Percentiles rank a stretch among this genome's conserved stretches.
Evolutionary conservation across 2,888 invertebrate genomes (phyloP).

Genomic region (Reticulitermes lucifugus): DNA sequence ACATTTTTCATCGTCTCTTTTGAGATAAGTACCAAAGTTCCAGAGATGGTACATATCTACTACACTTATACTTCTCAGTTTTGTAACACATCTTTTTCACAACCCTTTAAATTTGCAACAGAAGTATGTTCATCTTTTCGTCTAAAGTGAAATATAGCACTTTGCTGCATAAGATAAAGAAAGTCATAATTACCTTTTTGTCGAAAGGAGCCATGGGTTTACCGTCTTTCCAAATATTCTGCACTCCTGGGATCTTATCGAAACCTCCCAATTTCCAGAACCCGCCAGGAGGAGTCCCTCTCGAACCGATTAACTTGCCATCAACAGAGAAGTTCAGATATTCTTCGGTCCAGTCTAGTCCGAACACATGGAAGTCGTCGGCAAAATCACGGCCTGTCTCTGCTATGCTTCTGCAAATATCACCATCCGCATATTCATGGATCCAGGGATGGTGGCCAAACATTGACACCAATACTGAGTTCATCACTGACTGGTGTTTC

Average conservation of each 20-base stretch:
- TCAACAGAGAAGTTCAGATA: slow-evolving; percentile 51
- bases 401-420: slow-evolving; percentile 47
- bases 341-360: slow-evolving; percentile 57
- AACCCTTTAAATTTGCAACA: no score
- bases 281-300: slow-evolving; percentile 48
- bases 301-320: slow-evolving; percentile 43
- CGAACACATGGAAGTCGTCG: slow-evolving; percentile 57
- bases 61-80: no score
- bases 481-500: no score
- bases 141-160: no score
- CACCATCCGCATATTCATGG: no score
- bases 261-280: slow-evolving; percentile 52
- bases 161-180: neutral
- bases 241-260: slow-evolving; percentile 50
- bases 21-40: no score
- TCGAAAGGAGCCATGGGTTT: slow-evolving; percentile 57
- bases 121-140: no score
- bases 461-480: no score
- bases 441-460: no score
- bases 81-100: no score
- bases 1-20: no score
- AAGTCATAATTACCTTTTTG: slow-evolving; percentile 48
- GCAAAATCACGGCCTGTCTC: slow-evolving; percentile 53
- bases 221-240: slow-evolving; percentile 56
- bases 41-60: no score